A percentile compares a stretch with the other conserved stretches of the same genome.
Evolutionary conservation across 2,797 vertebrate species (phyloP).

Genomic region (Neosilurus mollespiculum): DNA sequence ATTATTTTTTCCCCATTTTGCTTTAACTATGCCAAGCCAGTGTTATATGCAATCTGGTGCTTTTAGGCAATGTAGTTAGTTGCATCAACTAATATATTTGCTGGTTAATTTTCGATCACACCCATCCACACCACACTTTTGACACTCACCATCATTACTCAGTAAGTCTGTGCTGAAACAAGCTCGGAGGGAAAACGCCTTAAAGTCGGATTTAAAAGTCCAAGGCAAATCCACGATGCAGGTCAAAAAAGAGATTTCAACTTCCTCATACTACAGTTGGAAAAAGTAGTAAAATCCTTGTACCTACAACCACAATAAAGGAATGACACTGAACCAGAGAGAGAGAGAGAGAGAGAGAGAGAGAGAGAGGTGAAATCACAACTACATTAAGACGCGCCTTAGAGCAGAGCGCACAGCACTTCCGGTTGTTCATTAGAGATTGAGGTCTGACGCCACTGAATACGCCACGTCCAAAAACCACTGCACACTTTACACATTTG

Average conservation of each 20-base stretch:
- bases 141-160: slow-evolving; percentile 29
- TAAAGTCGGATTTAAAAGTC: slow-evolving; percentile 39
- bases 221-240: slow-evolving; percentile 20
- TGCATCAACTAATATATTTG: not conserved
- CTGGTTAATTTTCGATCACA: not conserved
- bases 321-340: slow-evolving; percentile 2
- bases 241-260: not conserved
- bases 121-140: not conserved
- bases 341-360: not conserved
- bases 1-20: not conserved
- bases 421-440: slow-evolving; percentile 56
- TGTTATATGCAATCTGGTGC: not conserved
- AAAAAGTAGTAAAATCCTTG: slow-evolving; percentile 19
- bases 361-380: slow-evolving; percentile 4
- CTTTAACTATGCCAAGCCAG: not conserved
- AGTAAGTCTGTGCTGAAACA: slow-evolving; percentile 10
- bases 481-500: not conserved
- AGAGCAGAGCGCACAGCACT: slow-evolving; percentile 44
- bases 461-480: not conserved
- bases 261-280: too few species aligned
- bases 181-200: slow-evolving; percentile 33
- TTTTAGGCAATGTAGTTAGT: not conserved
- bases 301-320: slow-evolving; percentile 11
- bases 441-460: slow-evolving; percentile 46
- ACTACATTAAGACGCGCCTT: slow-evolving; percentile 37